Evolutionary conservation across 2,113 vertebrate genomes (phyloP).

Genomic region (Callochromis pleurospilus): DNA sequence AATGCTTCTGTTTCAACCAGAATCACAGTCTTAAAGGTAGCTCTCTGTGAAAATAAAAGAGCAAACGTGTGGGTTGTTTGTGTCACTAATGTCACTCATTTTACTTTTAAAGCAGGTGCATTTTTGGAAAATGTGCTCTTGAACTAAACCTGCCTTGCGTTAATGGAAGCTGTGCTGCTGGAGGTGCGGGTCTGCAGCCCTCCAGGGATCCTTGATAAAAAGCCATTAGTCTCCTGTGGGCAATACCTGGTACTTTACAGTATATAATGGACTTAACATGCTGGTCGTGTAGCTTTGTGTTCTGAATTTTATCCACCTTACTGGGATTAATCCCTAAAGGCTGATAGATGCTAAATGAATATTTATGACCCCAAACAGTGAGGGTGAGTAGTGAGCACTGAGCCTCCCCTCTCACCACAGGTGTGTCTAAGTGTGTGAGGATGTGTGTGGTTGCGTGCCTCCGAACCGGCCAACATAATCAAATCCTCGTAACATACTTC

Average conservation of each 20-base stretch:
- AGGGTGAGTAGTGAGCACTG: background rate
- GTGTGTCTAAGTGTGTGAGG: background rate
- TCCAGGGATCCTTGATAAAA: conserved; percentile 59
- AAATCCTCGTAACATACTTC: background rate
- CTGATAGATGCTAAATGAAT: conserved; percentile 42
- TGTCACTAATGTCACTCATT: conserved; percentile 56
- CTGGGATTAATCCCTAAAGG: conserved; percentile 40
- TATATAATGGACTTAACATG: conserved; percentile 52
- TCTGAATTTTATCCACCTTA: conserved; percentile 16
- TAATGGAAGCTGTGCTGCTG: conserved; percentile 50
- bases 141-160: conserved; percentile 36
- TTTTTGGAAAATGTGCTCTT: conserved; percentile 56
- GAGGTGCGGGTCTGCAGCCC: conserved; percentile 31
- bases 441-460: background rate
- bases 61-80: conserved; percentile 37
- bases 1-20: background rate
- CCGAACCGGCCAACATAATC: background rate
- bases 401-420: background rate
- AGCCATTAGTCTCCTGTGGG: conserved; percentile 64
- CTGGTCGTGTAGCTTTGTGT: conserved; percentile 12
- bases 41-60: conserved; percentile 16
- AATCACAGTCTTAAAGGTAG: conserved; percentile 16
- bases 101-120: conserved; percentile 62
- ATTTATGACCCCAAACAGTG: conserved; percentile 37
- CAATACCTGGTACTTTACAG: conserved; percentile 36